These are phyloP conservation scores for Ooceraea biroi DNA, from an alignment of 1,140 invertebrate species.

Conservation along the genomic window DNA sequence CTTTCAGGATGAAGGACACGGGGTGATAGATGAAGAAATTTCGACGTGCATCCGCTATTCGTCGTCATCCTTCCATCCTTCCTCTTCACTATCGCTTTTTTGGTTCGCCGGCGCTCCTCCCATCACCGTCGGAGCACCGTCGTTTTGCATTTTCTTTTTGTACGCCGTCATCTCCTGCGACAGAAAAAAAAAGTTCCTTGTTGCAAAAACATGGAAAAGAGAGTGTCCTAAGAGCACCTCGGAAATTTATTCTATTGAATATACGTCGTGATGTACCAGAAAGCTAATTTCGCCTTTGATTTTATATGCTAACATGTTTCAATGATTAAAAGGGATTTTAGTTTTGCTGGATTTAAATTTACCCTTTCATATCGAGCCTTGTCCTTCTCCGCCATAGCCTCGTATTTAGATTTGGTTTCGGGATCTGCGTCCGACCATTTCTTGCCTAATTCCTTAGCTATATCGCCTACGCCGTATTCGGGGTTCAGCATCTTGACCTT, in stretches of 20 bases:
- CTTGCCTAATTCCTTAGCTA: conserved; percentile 98
- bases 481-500: conserved; percentile 97
- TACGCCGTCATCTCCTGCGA: conserved; percentile 89
- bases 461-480: conserved; percentile 97
- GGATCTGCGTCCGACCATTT: conserved; percentile 96
- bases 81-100: conserved; percentile 87
- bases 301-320: neutral
- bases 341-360: conserved; percentile 67
- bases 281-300: neutral
- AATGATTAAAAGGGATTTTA: conserved; percentile 3
- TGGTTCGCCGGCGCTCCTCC: conserved; percentile 85
- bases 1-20: conserved; percentile 86
- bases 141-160: conserved; percentile 90
- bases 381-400: conserved; percentile 96
- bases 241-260: neutral
- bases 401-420: conserved; percentile 95
- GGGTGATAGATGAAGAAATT: conserved; percentile 84
- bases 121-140: conserved; percentile 84
- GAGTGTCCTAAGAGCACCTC: neutral
- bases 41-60: conserved; percentile 85
- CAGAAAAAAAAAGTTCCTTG: neutral
- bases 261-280: neutral
- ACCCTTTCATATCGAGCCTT: conserved; percentile 98
- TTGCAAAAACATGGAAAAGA: neutral
- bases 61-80: conserved; percentile 85